Base-by-base conservation (phyloP, 2,113 vertebrate genomes). In the Bubo blakistoni region DNA sequence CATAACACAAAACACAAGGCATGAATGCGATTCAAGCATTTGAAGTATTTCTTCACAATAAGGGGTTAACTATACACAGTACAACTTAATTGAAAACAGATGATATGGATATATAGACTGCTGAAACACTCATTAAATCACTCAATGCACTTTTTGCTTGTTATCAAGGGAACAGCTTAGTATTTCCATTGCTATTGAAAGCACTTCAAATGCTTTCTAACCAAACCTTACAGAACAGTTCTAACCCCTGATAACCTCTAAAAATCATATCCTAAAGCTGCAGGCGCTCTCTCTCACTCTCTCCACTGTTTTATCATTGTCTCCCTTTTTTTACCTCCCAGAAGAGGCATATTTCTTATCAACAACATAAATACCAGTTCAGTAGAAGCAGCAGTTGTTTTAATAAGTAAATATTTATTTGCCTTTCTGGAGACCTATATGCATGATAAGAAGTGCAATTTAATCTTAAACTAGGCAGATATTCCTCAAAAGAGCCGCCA, bases 361-460 rank as follows among this genome's bases (percentile, higher is more conserved):
- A 95, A 57, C 40, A 93, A 94, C 65, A 86, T 86, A 93, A 91
- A 93, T 55, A 95, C 16, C 38, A 76, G 66, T n/a, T 90, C 51
- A 94, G 57, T 24, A 95, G 78, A 96, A 93, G 30, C 40, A 92
- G 44, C 15, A 34, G 58, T 76, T 83, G 65, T 74, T 97, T 96
- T 90, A 97, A 92, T 94, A 96, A 90, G 88, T 22, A 97, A 90
- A 90, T 96, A 94, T 36, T 81, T 88, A 94, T 91, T 96, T 97
- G 62, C 84, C 86, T 94, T 88, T 94, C 65, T 86, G 30, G 16
- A 92, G 86, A 93, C n/a, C 19, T 81, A 42, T 27, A 87, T 5
- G 17, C 47, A 69, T 77, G 72, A 72, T 92, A 97, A 96, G 73
- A 94, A 96, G 96, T 67, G 34, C 54, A 87, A 94, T 81, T 97